Base-by-base conservation (phyloP, 2,113 vertebrate genomes). In the Pteropus alecto region DNA sequence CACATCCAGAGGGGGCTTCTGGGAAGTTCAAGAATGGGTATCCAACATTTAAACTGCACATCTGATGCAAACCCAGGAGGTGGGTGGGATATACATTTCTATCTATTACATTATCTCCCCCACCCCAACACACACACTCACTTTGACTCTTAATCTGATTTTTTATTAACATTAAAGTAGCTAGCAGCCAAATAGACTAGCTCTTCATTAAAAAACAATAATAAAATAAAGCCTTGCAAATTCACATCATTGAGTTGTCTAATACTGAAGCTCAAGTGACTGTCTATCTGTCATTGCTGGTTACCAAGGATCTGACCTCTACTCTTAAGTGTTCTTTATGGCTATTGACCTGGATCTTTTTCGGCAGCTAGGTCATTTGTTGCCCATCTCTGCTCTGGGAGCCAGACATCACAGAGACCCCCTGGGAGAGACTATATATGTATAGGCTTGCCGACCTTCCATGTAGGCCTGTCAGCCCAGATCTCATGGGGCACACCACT, bases 101-200 rank as follows among this genome's bases (percentile, higher is more conserved):
- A 22, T 77, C 56, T 74, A 22, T 77, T 24, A 41, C 1, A 9
- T 56, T 54, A 41, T 61, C 30, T 56, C 24, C 56, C 68, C 38
- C 38, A 38, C 38, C 26, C 21, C 24, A 28, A 38, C 14, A 61
- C 21, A 48, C 9, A 38, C 19, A 71, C 3, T 70, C 12, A 86
- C 54, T 3, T 56, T 46, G 38, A 83, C n/a, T 48, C 70, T 86
- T 54, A 76, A 28, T 87, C 71, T 87, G 48, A 61, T 68, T 77
- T 86, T 93, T 89, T 15, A 60, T 63, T 78, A 48, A 89, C 38
- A 26, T 71, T 30, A 41, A 93, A 65, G 67, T 89, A 89, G 41
- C 51, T 21, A 16, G 30, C 38, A 85, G 70, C 71, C 87, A 87
- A 30, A 63, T 13, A 73, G 88, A 96, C n/a, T 18, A 84, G 54